phyloP scores from a whole-genome alignment of 23 tunicate genomes.

The Ascidia mentula region DNA sequence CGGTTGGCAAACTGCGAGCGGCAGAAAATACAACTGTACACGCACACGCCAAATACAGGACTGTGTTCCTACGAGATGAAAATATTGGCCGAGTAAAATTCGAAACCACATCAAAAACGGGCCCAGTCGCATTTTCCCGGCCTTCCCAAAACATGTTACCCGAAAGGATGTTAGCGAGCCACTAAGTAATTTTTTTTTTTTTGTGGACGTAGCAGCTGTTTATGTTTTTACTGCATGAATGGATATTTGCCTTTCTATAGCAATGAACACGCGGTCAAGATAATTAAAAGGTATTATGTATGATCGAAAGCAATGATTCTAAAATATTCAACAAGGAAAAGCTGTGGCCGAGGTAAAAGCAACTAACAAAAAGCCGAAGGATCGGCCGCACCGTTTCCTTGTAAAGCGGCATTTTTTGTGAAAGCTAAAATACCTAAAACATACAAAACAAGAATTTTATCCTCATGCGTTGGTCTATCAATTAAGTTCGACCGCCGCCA shows the following conservation, averaged over 20 bases:
- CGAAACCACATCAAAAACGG: not conserved
- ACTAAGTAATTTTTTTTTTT: too few relatives aligned
- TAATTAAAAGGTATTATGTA: too few relatives aligned
- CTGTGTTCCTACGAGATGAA: not conserved
- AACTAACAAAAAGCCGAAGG: not conserved
- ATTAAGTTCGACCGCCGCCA: not conserved
- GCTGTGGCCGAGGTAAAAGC: not conserved
- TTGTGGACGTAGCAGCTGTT: too few relatives aligned
- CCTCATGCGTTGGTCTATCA: too few relatives aligned
- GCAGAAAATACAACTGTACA: not conserved
- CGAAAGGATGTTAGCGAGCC: too few relatives aligned
- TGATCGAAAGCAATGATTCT: too few relatives aligned
- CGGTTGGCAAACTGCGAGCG: not conserved
- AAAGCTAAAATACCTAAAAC: constrained; percentile 8
- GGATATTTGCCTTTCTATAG: too few relatives aligned
- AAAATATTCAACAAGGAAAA: not conserved
- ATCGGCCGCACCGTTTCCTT: not conserved
- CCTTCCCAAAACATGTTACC: too few relatives aligned
- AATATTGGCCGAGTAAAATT: not conserved
- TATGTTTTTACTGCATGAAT: too few relatives aligned
- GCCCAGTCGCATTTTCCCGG: not conserved
- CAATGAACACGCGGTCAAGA: too few relatives aligned
- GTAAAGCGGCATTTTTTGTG: not conserved
- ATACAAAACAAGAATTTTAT: not conserved
- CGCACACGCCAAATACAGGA: not conserved